Percentiles rank a stretch among this genome's conserved stretches.
phyloP scores from a whole-genome alignment of 2,797 vertebrate genomes.

The Pogoniulus pusillus region DNA sequence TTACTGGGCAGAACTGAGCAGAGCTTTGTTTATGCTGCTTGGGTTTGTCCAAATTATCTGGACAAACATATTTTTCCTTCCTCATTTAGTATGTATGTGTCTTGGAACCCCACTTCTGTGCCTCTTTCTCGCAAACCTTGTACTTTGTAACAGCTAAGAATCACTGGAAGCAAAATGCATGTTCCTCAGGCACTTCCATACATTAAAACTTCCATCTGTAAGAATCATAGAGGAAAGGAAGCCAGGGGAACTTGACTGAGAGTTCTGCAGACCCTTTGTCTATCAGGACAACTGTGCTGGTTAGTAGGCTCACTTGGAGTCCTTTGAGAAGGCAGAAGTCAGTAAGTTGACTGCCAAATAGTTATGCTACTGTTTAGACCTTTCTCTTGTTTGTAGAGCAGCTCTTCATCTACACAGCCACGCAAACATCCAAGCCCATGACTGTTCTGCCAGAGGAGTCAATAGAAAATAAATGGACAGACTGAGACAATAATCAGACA shows the following conservation, averaged over 20 bases:
- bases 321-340: not conserved
- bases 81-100: not conserved
- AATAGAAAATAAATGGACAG: not conserved
- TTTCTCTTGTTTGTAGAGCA: not conserved
- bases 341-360: not conserved
- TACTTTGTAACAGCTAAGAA: not conserved
- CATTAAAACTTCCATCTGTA: conserved; percentile 11
- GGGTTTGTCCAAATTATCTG: not conserved
- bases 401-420: not conserved
- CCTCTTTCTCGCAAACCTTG: not conserved
- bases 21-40: not conserved
- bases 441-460: not conserved
- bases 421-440: not conserved
- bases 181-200: not conserved
- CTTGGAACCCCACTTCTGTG: not conserved
- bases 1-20: not conserved
- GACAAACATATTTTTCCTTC: not conserved
- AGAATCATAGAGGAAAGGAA: conserved; percentile 20
- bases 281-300: rapidly evolving
- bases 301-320: not conserved
- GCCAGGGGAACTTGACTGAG: not conserved
- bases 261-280: not conserved
- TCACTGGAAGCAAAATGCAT: not conserved
- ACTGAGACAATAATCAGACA: not conserved
- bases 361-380: not conserved